Conservation (phyloP, 2,797 vertebrate genomes). For the Simalia tracyae region DNA sequence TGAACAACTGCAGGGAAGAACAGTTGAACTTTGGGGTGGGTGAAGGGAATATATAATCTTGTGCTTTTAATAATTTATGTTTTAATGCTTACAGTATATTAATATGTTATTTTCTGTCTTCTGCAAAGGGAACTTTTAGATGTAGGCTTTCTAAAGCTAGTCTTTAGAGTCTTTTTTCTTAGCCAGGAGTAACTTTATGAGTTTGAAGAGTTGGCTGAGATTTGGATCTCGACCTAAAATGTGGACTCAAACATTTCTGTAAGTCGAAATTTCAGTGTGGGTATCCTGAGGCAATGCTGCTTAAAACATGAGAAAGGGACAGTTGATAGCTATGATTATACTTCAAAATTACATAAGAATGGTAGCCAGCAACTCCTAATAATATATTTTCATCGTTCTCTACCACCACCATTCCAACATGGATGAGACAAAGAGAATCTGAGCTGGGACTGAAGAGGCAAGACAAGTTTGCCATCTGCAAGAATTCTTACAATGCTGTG, state of each 20-base stretch:
- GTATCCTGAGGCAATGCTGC: background rate
- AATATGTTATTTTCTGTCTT: background rate
- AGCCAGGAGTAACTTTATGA: background rate
- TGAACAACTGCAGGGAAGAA: background rate
- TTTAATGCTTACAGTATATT: background rate
- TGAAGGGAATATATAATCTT: background rate
- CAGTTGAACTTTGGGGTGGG: background rate
- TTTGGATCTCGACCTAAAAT: background rate
- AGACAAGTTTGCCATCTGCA: background rate
- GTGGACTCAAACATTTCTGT: background rate
- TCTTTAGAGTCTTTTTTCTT: background rate
- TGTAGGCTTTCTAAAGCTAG: background rate
- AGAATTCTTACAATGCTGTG: background rate
- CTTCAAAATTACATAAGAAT: background rate
- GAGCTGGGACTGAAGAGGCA: background rate
- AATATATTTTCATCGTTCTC: background rate
- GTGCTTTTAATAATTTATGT: background rate
- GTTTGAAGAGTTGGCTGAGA: background rate
- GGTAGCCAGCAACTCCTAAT: background rate
- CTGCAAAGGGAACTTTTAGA: background rate
- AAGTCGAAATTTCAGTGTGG: background rate
- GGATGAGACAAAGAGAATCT: background rate
- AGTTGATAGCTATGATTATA: background rate
- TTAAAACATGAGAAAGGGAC: background rate
- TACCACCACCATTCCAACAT: background rate